phyloP scores from a whole-genome alignment of 1,140 invertebrate genomes.

The Tetramorium simillimum region DNA sequence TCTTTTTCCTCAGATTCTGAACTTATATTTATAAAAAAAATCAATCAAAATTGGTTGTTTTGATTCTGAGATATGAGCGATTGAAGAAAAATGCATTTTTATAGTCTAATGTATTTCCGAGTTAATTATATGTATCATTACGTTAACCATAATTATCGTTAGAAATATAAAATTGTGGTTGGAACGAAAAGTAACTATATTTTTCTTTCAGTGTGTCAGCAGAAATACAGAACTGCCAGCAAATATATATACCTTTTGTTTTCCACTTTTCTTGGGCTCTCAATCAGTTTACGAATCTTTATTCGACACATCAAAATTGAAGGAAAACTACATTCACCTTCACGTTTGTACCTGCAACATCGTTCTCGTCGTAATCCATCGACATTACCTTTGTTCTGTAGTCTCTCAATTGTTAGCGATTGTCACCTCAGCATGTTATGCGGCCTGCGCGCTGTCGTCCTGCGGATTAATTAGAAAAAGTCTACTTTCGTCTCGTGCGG shows the following conservation, averaged over 20 bases:
- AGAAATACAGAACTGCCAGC: too few species aligned
- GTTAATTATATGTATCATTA: too few species aligned
- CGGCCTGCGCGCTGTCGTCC: background rate
- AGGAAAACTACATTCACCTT: background rate
- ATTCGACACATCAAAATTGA: background rate
- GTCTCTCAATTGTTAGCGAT: constrained; percentile 30
- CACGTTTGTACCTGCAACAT: background rate
- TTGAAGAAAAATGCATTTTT: too few species aligned
- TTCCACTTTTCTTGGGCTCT: background rate
- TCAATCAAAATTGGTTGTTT: too few species aligned
- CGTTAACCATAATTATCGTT: too few species aligned
- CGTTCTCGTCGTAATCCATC: background rate
- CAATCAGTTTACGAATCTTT: background rate
- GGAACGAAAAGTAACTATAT: too few species aligned
- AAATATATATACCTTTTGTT: background rate
- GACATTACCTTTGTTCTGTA: constrained; percentile 4
- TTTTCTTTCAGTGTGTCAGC: too few species aligned
- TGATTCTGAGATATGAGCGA: too few species aligned
- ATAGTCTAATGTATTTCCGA: too few species aligned
- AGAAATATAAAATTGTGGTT: too few species aligned
- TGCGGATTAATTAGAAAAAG: constrained; percentile 61
- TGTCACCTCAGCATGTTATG: constrained; percentile 41
- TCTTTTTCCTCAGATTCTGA: too few species aligned
- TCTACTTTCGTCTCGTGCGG: constrained; percentile 58
- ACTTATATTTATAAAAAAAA: too few species aligned